Conservation (phyloP, 2,797 vertebrate species). For the Natrix natrix region DNA sequence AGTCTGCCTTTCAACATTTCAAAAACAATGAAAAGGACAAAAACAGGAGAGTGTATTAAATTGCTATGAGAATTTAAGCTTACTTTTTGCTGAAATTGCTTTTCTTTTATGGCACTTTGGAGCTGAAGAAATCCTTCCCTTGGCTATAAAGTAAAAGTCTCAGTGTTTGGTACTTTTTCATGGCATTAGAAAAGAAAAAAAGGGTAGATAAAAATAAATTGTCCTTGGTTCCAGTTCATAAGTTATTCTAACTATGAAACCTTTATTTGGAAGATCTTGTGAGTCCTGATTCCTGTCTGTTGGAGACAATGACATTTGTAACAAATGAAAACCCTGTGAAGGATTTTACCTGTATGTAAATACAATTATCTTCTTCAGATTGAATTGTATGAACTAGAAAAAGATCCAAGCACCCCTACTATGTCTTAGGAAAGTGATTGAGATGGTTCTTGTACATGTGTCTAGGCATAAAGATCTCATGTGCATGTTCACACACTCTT, state of each 20-base stretch:
- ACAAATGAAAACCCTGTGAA: background rate
- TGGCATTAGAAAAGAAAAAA: background rate
- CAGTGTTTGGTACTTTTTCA: background rate
- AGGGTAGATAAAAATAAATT: background rate
- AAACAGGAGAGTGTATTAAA: conserved; percentile 6
- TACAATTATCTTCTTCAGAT: background rate
- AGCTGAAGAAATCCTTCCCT: conserved; percentile 4
- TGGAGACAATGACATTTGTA: background rate
- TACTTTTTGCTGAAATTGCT: conserved; percentile 20
- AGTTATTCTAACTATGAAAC: background rate
- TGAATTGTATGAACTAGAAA: background rate
- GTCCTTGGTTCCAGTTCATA: background rate
- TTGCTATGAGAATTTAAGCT: conserved; percentile 15
- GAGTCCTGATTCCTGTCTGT: background rate
- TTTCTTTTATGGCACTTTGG: conserved; percentile 17
- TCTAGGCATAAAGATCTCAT: background rate
- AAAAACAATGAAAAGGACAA: background rate
- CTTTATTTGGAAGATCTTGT: background rate
- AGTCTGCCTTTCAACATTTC: background rate
- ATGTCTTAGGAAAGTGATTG: background rate
- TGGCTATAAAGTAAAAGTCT: conserved; percentile 6
- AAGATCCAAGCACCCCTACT: background rate
- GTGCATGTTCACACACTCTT: background rate
- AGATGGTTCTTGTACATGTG: background rate
- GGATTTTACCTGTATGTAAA: background rate